Base-by-base conservation (phyloP, 2,888 invertebrate species). In the Watsonalla cultraria region DNA sequence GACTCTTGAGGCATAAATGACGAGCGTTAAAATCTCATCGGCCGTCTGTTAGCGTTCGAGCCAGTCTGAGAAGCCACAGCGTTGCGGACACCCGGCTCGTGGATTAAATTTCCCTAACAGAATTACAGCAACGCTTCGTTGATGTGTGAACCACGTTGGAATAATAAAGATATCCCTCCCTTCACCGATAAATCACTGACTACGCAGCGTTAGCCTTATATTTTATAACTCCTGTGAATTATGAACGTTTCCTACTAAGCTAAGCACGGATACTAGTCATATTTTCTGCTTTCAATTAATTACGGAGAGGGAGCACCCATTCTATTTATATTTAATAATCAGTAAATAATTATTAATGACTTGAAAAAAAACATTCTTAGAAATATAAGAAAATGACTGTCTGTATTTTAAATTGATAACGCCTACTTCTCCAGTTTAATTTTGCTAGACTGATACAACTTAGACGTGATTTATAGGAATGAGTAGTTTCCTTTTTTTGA, bases 71-170 rank as follows among this genome's bases (percentile, higher is more conserved):
- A 64, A 71, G 68, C 81, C 80, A 70, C 80, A 79, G 70, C 64
- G 61, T 65, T 74, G 77, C 65, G 73, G 76, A 64, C 58, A 64
- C 60, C 63, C 72, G 70, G 64, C 68, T 64, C 62, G 65, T 50
- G 71, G 72, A 82, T 85, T 81, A 78, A 79, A 85, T 84, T 82
- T 81, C 76, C 78, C 61, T 86, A 86, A 86, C 80, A 60, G 66
- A 76, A 81, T 86, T 84, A 84, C 72, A 61, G 64, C 63, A 70
- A 59, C 68, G 72, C 60, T 64, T 65, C 57, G 68, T 62, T 71
- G 71, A 74, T 73, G 72, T 70, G 72, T 68, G 64, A 57, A 51
- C 61, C 56, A 55, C 59, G 51, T 55, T 55, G 55, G 59, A 62
- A 62, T 61, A 62, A 61, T 51, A 55, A 52, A 47, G 61, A 57